phyloP scores from a whole-genome alignment of 2,113 vertebrate species.

The Triplophysa rosa region DNA sequence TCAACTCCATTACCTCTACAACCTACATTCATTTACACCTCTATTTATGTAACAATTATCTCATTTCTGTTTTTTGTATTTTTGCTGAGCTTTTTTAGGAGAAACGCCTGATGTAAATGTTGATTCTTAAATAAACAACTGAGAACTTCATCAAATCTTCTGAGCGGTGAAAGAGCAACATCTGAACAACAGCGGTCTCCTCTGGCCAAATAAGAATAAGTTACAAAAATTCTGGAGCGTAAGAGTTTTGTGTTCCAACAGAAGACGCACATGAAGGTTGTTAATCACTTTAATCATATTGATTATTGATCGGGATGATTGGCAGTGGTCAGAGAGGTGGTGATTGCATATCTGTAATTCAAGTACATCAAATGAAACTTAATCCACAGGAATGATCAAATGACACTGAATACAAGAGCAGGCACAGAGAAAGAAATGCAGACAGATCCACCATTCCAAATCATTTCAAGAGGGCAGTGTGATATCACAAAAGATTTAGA shows the following conservation, averaged over 20 bases:
- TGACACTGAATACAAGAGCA: constrained; percentile 40
- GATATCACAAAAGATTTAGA: neutral
- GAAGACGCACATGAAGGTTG: constrained; percentile 32
- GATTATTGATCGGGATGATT: constrained; percentile 64
- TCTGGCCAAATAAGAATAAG: too few relatives aligned
- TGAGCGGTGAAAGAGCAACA: too few relatives aligned
- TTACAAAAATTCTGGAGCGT: too few relatives aligned
- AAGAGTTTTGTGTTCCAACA: neutral
- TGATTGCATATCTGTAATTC: constrained; percentile 74
- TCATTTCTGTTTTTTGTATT: too few relatives aligned
- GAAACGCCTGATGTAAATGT: too few relatives aligned
- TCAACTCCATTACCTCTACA: too few relatives aligned
- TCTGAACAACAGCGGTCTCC: too few relatives aligned
- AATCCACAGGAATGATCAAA: constrained; percentile 23
- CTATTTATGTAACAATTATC: too few relatives aligned
- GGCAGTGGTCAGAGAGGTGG: constrained; percentile 74
- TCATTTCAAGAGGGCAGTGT: constrained; percentile 27
- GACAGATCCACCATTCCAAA: constrained; percentile 30
- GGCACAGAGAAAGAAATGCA: constrained; percentile 39
- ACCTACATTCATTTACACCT: too few relatives aligned
- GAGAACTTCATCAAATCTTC: too few relatives aligned
- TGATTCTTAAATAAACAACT: too few relatives aligned
- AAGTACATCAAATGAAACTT: constrained; percentile 54
- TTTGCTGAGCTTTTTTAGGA: too few relatives aligned
- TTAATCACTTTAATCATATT: constrained; percentile 56